phyloP scores from a whole-genome alignment of 37 sponge, comb jelly and placozoan species.

The Spongia lamella region DNA sequence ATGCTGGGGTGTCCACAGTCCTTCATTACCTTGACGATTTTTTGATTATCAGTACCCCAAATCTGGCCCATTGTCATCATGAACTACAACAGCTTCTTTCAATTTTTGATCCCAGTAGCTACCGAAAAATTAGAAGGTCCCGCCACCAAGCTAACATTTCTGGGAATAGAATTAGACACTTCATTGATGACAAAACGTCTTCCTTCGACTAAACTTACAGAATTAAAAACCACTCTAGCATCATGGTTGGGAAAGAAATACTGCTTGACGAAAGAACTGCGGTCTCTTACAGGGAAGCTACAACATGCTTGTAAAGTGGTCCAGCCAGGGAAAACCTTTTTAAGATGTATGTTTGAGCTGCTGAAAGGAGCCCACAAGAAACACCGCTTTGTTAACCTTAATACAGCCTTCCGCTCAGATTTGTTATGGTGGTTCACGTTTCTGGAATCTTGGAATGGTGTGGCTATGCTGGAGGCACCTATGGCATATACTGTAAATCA shows the following conservation, averaged over 20 bases:
- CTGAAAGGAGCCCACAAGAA: neutral
- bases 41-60: neutral
- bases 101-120: neutral
- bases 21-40: constrained; percentile 30
- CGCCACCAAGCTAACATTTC: constrained; percentile 5
- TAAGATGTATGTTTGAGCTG: constrained; percentile 14
- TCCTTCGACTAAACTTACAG: neutral
- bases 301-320: constrained; percentile 8
- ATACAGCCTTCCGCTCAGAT: neutral
- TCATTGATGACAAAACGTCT: too few species aligned
- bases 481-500: neutral
- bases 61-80: neutral
- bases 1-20: neutral
- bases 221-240: neutral
- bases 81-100: neutral
- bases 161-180: constrained; percentile 18
- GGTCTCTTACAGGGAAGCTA: constrained; percentile 22
- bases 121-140: constrained; percentile 17
- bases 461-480: neutral
- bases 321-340: constrained; percentile 5
- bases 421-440: constrained; percentile 5
- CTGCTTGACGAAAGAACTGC: constrained; percentile 11
- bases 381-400: constrained; percentile 13
- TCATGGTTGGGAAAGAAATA: neutral
- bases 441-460: constrained; percentile 5